Conservation (phyloP, 2,888 invertebrate genomes). For the Lathronympha strigana region DNA sequence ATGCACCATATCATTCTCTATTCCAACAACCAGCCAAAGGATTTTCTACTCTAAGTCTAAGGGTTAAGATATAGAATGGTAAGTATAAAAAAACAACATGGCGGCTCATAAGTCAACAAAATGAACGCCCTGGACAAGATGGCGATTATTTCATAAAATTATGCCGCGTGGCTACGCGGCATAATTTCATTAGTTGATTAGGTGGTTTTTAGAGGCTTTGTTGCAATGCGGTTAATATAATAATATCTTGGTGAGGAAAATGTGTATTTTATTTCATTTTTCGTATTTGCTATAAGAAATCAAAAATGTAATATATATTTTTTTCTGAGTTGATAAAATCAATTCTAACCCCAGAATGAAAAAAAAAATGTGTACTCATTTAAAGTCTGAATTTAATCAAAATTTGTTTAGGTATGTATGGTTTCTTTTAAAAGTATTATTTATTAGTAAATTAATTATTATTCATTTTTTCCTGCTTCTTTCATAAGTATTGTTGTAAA, state of each 20-base stretch:
- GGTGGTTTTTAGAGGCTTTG: slow-evolving; percentile 39
- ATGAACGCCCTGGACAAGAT: slow-evolving; percentile 63
- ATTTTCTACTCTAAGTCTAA: background rate
- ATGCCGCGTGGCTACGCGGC: slow-evolving; percentile 59
- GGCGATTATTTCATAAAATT: slow-evolving; percentile 63
- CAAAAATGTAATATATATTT: no score
- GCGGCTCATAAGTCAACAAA: slow-evolving; percentile 57
- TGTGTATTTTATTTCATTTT: background rate
- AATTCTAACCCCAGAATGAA: no score
- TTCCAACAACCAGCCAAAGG: background rate
- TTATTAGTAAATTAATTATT: no score
- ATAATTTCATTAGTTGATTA: no score
- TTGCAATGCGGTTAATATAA: slow-evolving; percentile 17
- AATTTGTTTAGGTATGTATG: no score
- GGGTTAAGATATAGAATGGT: background rate
- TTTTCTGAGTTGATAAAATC: no score
- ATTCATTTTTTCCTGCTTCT: no score
- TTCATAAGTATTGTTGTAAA: no score
- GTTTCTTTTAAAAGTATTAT: no score
- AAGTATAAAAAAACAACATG: slow-evolving; percentile 17
- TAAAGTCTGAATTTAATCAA: no score
- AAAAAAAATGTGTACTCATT: no score
- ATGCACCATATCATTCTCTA: slow-evolving; percentile 35
- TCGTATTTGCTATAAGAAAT: no score
- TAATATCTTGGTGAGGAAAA: background rate